Percentiles rank a stretch among this genome's conserved stretches.
Conservation (phyloP, 2,113 vertebrate species). For the Desmodus rotundus region DNA sequence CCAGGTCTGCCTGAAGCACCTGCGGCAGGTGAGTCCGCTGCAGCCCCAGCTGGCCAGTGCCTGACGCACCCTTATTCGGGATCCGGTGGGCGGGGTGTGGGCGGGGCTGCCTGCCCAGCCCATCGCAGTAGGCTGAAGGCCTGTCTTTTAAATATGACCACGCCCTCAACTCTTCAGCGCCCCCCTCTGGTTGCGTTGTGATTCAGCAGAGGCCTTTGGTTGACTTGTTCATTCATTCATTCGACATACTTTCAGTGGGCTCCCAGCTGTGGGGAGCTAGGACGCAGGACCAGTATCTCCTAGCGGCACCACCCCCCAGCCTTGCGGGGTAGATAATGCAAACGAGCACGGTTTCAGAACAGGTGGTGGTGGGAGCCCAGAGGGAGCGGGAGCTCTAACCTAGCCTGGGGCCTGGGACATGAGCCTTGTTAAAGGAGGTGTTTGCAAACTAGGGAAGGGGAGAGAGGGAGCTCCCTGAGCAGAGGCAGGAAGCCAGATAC, state of each 20-base stretch:
- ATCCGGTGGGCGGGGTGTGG: background rate
- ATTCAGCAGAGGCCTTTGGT: background rate
- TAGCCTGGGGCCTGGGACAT: background rate
- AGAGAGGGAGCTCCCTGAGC: background rate
- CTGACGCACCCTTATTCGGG: background rate
- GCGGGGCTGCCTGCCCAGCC: background rate
- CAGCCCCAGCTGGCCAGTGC: accelerated
- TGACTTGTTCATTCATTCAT: background rate
- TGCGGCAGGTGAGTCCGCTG: background rate
- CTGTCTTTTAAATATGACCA: accelerated
- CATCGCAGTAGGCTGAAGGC: background rate
- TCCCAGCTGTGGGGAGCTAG: background rate
- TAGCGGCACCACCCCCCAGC: background rate
- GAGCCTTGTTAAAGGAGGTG: background rate
- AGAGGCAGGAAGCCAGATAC: background rate
- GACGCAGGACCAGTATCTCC: background rate
- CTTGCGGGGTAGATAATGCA: background rate
- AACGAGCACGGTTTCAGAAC: background rate
- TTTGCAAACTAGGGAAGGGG: background rate
- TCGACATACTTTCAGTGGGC: background rate
- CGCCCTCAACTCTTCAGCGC: background rate
- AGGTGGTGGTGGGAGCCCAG: background rate
- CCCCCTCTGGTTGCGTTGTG: background rate
- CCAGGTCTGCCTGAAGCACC: background rate
- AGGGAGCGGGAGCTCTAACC: background rate